Base-by-base conservation (phyloP, 2,797 vertebrate species). In the Chiroxiphia lanceolata region DNA sequence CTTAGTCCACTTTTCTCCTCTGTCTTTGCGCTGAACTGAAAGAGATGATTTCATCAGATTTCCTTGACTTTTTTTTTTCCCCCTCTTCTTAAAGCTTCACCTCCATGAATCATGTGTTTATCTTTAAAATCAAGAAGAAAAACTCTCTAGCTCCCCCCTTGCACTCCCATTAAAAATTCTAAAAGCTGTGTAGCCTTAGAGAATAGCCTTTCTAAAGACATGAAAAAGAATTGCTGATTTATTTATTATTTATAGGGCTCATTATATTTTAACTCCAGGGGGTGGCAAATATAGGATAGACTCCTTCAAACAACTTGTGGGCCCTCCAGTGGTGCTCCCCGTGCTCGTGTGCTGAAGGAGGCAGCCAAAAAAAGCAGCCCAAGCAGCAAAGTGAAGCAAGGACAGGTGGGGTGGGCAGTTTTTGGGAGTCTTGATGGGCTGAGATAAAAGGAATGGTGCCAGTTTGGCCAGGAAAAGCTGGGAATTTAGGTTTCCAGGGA, bases 191-290 rank as follows among this genome's bases (percentile, higher is more conserved):
- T 82, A 94, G 94, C 95, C 93, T 90, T 6, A 57, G 95, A 96
- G 96, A 94, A 91, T 38, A 82, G 91, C 89, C 85, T 94, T 89
- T 90, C 85, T 80, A 89, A 82, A 91, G 95, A 94, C 94, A 96
- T 88, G 93, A 96, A 91, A 96, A 96, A 90, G 95, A 89, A 96
- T 89, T 61, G 89, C 94, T 91, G 86, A 93, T 96, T 87, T 96
- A 93, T 96, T 95, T 90, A 95, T 95, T 96, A 95, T 94, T 96
- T 92, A 97, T 95, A 20, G 86, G 40, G 48, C 89, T 95, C 94
- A 68, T 96, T 93, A 96, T 94, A 91, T 95, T 96, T 96, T 94
- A 95, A 95, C 95, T 96, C 85, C 88, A 63, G 91, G 89, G 95
- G 83, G 83, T 93, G 83, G 88, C 90, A 95, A 90, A 87, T 57